These are phyloP conservation scores for Myotis daubentonii DNA, from an alignment of 2,797 vertebrate genomes.

Conservation along the genomic window DNA sequence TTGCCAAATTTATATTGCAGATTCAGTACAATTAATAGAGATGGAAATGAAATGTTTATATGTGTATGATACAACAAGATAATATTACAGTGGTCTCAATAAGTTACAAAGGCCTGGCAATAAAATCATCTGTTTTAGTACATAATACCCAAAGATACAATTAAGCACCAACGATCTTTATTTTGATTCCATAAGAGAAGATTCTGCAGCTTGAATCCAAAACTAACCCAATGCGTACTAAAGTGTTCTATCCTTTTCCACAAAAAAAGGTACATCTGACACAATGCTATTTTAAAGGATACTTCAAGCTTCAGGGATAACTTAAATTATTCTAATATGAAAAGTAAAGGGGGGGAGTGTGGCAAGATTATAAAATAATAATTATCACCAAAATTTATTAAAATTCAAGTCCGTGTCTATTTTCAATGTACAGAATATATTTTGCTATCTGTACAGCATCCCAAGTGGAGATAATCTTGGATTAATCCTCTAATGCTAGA, in stretches of 20 bases:
- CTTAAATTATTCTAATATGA: not conserved
- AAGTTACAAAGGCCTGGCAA: not conserved
- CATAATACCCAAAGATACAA: not conserved
- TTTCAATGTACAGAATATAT: not conserved
- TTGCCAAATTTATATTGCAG: conserved; percentile 4
- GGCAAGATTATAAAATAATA: conserved; percentile 2
- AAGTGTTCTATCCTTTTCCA: conserved; percentile 24
- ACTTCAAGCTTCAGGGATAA: conserved; percentile 41
- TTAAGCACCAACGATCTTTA: conserved; percentile 7
- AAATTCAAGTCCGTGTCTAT: conserved; percentile 24
- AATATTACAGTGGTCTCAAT: not conserved
- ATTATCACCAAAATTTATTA: conserved; percentile 10
- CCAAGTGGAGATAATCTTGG: not conserved
- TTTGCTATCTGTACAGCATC: not conserved
- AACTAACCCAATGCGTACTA: conserved; percentile 2
- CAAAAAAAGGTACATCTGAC: conserved; percentile 40
- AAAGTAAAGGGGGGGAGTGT: not conserved
- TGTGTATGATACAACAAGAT: not conserved
- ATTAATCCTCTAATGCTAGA: not conserved
- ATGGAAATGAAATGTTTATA: conserved; percentile 3
- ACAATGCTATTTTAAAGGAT: conserved; percentile 4
- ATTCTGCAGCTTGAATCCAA: not conserved
- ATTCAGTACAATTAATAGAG: not conserved
- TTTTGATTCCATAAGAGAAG: not conserved
- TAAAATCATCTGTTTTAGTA: conserved; percentile 20